Evolutionary conservation across 2,888 invertebrate species (phyloP), one percentile per base, ranked within the genome.

Genomic region (Micoletzkya japonica): DNA sequence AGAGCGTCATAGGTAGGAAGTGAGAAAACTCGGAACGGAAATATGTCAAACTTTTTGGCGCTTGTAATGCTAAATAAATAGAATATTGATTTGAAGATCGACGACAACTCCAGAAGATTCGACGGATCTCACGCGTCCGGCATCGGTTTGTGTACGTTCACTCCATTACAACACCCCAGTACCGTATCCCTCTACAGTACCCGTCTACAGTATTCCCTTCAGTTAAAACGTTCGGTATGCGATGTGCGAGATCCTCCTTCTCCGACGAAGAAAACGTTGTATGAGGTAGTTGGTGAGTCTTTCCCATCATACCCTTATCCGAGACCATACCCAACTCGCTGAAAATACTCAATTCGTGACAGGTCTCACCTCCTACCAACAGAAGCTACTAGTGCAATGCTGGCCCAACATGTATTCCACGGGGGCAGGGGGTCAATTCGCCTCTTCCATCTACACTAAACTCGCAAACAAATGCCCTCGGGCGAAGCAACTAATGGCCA

Each of bases 361-460:
- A 75, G 82, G 82, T 17, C 73, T 82, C 2, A 74, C 79, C 24
- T 57, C 76, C 3, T 82, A 82, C 63, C 82, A 82, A 63, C 82
- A 79, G 58, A 78, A 77, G 52, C 76, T 81, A 24, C 69, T 82
- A 56, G 37, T 72, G 26, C 82, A 82, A 70, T 75, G 76, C 50
- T 82, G 82, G 82, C 82, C 82, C n/a, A 82, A 82, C 66, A 81
- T 82, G 49, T 82, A 74, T 66, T 73, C 80, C 0, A 82, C 82
- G 10, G 82, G 82, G 10, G n/a, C 50, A 63, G 66, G 66, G 37
- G 81, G 81, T 10, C 73, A 71, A 52, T 82, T 82, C 56, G 80
- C 82, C 32, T 73, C 73, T 10, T 74, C 76, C 50, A 68, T 82
- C 44, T 82, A 77, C 63, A n/a, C 72, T 7, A 75, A 70, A 17